These are phyloP conservation scores for Morinoia aosen DNA, from an alignment of 2,888 invertebrate genomes.

Conservation along the genomic window DNA sequence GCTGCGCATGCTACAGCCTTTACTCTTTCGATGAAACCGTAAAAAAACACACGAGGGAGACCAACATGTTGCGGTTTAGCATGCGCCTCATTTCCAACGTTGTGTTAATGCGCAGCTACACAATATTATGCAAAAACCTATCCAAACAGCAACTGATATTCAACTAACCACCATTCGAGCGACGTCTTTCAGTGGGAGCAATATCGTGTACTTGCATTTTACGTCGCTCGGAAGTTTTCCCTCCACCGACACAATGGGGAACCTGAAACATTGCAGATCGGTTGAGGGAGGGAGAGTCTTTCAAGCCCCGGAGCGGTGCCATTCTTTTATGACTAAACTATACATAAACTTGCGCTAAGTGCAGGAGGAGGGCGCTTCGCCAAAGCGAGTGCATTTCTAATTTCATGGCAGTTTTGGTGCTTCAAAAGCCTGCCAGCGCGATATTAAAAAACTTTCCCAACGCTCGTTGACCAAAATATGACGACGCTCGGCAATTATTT, in stretches of 20 bases:
- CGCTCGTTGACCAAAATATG: constrained; percentile 45
- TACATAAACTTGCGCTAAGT: constrained; percentile 14
- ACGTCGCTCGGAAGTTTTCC: not conserved
- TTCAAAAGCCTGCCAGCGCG: constrained; percentile 34
- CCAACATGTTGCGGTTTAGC: not conserved
- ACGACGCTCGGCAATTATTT: constrained; percentile 43
- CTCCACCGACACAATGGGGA: not conserved
- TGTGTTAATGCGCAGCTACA: not conserved
- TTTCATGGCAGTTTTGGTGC: constrained; percentile 43
- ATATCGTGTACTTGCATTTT: not conserved
- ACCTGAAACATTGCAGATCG: not conserved
- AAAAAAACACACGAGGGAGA: not conserved
- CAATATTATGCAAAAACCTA: not conserved
- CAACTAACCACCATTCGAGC: not conserved
- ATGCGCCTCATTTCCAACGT: not conserved
- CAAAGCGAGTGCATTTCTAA: constrained; percentile 41
- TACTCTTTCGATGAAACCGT: not conserved
- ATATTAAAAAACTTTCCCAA: constrained; percentile 39
- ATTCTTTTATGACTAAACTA: constrained; percentile 26
- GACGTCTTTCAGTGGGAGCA: not conserved
- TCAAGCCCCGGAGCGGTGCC: not conserved
- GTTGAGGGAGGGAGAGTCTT: not conserved
- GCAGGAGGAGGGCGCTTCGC: not conserved
- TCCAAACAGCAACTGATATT: not conserved
- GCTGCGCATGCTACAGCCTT: not conserved